A percentile compares a stretch with the other conserved stretches of the same genome.
phyloP scores from a whole-genome alignment of 2,797 vertebrate genomes.

The Botia kubotai region DNA sequence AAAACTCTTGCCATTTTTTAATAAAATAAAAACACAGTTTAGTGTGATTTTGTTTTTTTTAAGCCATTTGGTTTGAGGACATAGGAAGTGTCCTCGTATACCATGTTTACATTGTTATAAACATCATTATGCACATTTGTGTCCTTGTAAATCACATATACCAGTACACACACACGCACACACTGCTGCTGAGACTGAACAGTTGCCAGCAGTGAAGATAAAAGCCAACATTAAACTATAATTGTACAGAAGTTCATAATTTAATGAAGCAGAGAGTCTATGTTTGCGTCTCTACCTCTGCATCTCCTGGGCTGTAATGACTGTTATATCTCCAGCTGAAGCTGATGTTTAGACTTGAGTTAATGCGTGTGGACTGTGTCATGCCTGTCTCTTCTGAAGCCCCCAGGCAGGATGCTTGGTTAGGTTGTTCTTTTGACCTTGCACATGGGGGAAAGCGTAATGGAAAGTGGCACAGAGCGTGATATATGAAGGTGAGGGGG shows the following conservation, averaged over 20 bases:
- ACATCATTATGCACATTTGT: too few species aligned
- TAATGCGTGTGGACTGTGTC: neutral
- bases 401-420: neutral
- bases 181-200: too few species aligned
- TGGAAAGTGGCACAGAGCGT: conserved; percentile 14
- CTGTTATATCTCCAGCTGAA: conserved; percentile 31
- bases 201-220: conserved; percentile 47
- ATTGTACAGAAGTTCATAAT: conserved; percentile 70
- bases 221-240: conserved; percentile 68
- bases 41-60: too few species aligned
- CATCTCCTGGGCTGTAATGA: conserved; percentile 14
- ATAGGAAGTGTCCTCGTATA: too few species aligned
- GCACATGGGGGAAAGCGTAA: neutral
- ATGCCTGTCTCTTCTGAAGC: neutral
- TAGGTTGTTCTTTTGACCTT: conserved; percentile 11
- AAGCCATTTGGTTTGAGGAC: too few species aligned
- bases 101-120: too few species aligned
- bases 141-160: too few species aligned
- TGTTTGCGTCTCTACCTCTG: conserved; percentile 57
- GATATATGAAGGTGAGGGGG: conserved; percentile 12
- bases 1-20: too few species aligned
- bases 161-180: too few species aligned
- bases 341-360: neutral
- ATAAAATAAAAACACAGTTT: too few species aligned
- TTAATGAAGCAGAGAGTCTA: conserved; percentile 66